Percentiles rank a stretch among this genome's conserved stretches.
phyloP scores from a whole-genome alignment of 2,113 vertebrate genomes.

The Speoplatyrhinus poulsoni region DNA sequence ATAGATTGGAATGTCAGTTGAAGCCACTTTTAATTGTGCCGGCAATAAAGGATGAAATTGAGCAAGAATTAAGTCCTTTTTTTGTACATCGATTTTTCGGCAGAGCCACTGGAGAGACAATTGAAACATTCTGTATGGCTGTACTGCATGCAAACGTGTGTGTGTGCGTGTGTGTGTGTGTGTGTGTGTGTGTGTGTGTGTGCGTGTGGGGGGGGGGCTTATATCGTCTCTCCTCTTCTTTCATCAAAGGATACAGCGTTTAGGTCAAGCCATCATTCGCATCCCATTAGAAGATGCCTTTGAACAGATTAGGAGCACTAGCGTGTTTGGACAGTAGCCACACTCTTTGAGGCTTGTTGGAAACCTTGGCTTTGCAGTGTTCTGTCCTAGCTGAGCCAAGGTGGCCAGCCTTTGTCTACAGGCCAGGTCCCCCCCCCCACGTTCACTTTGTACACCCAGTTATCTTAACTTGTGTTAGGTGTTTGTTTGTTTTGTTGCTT shows the following conservation, averaged over 20 bases:
- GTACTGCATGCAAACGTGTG: conserved; percentile 48
- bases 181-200: neutral
- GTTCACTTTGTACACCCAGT: too few relatives aligned
- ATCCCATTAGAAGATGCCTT: conserved; percentile 57
- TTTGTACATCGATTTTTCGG: conserved; percentile 67
- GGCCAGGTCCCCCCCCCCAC: neutral
- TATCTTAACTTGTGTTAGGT: too few relatives aligned
- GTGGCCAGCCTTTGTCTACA: conserved; percentile 10
- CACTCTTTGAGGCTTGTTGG: conserved; percentile 40
- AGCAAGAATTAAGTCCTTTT: conserved; percentile 69
- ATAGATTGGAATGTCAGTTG: conserved; percentile 46
- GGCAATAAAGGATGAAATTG: conserved; percentile 68
- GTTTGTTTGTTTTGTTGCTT: too few relatives aligned
- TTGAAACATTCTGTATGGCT: conserved; percentile 41
- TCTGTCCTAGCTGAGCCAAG: conserved; percentile 26
- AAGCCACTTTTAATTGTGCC: conserved; percentile 72
- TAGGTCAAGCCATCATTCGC: conserved; percentile 45
- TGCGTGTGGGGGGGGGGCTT: neutral
- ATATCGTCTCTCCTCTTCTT: neutral
- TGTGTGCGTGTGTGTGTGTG: neutral
- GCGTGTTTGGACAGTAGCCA: conserved; percentile 56
- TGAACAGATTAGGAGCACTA: conserved; percentile 33
- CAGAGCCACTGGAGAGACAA: conserved; percentile 40
- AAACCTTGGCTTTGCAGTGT: conserved; percentile 18
- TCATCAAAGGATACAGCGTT: conserved; percentile 45